Evolutionary conservation across 2,113 vertebrate genomes (phyloP).

Genomic region (Fulica atra): DNA sequence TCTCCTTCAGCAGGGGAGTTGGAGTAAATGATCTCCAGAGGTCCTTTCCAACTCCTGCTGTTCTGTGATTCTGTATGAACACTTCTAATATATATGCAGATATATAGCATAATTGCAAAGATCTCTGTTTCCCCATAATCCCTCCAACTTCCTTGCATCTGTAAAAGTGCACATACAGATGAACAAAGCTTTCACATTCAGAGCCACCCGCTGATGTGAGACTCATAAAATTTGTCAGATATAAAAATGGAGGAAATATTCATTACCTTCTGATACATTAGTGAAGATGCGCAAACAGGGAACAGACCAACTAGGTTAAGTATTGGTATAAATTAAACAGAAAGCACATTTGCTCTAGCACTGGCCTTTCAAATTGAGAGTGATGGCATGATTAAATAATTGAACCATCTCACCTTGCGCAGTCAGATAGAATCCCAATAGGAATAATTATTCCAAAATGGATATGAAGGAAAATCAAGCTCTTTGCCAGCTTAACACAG

Average conservation of each 20-base stretch:
- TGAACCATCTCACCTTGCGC: constrained; percentile 38
- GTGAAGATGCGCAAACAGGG: neutral
- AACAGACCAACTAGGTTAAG: constrained; percentile 51
- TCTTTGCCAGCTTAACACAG: neutral
- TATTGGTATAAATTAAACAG: constrained; percentile 65
- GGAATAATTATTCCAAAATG: constrained; percentile 31
- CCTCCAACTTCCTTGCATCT: neutral
- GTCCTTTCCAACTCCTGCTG: too few relatives aligned
- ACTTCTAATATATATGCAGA: neutral
- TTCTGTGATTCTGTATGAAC: neutral
- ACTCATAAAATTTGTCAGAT: constrained; percentile 20
- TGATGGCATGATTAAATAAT: constrained; percentile 54
- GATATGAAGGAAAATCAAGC: neutral
- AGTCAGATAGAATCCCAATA: constrained; percentile 47
- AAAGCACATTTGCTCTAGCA: constrained; percentile 38
- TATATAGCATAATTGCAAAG: neutral
- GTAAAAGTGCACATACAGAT: neutral
- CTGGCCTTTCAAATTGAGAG: constrained; percentile 50
- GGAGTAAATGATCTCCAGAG: too few relatives aligned
- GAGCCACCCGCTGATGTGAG: neutral
- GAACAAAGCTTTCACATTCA: constrained; percentile 13
- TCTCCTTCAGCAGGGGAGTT: too few relatives aligned
- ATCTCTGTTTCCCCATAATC: neutral
- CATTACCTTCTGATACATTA: constrained; percentile 18
- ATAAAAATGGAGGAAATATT: constrained; percentile 37